A percentile compares a stretch with the other conserved stretches of the same genome.
phyloP scores from a whole-genome alignment of 2,113 vertebrate genomes.

The Zingel zingel region DNA sequence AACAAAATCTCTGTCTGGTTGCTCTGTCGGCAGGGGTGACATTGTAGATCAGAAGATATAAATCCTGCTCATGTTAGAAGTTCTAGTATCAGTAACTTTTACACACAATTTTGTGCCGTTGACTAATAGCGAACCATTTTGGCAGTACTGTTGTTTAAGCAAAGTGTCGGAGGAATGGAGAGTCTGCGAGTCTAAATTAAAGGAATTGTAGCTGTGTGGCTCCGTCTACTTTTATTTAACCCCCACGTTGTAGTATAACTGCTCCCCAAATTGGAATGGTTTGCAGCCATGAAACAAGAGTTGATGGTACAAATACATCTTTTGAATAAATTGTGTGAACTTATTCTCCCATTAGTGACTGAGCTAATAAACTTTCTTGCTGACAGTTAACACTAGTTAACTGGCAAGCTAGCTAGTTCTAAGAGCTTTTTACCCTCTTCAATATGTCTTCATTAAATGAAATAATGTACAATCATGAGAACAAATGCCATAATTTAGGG shows the following conservation, averaged over 20 bases:
- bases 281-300: neutral
- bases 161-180: neutral
- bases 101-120: no score
- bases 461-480: neutral
- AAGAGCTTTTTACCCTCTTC: neutral
- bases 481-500: neutral
- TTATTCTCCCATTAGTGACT: neutral
- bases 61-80: neutral
- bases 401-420: neutral
- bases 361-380: neutral
- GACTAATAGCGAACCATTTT: neutral
- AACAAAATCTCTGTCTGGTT: neutral
- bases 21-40: neutral
- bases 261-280: neutral
- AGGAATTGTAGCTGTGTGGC: neutral
- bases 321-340: neutral
- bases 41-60: neutral
- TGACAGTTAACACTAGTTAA: neutral
- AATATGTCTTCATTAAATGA: neutral
- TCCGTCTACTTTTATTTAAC: neutral
- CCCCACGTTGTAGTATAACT: neutral
- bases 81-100: neutral
- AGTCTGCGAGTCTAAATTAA: neutral
- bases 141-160: neutral
- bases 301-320: neutral